Evolutionary conservation across 2,888 invertebrate genomes (phyloP).

Genomic region (Athalia rosae): DNA sequence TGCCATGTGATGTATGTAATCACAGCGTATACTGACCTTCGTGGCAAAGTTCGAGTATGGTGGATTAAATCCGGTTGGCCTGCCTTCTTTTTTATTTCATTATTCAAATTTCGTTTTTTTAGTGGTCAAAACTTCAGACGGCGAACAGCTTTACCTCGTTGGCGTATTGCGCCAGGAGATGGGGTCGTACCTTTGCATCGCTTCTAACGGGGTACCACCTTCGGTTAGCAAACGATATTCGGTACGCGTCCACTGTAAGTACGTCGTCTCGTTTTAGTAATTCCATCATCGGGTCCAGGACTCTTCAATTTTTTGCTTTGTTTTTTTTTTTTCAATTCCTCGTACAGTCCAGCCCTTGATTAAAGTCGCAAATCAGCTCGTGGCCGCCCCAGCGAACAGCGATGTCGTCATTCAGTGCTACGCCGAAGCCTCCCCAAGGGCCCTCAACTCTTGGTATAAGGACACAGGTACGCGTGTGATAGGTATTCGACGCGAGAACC

Average conservation of each 20-base stretch:
- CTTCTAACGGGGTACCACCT: conserved; percentile 86
- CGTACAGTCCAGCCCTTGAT: conserved; percentile 87
- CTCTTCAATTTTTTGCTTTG: conserved; percentile 7
- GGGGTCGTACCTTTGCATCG: conserved; percentile 88
- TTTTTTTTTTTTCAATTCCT: conserved; percentile 26
- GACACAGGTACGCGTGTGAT: conserved; percentile 79
- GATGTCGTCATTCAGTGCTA: conserved; percentile 87
- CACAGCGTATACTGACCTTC: not conserved
- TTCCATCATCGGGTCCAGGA: not conserved
- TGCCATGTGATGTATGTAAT: not conserved
- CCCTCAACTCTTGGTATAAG: conserved; percentile 89
- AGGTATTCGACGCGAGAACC: too few relatives aligned
- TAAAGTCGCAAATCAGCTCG: conserved; percentile 87
- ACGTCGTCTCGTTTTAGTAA: conserved; percentile 23
- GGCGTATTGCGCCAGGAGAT: conserved; percentile 86
- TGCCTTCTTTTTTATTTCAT: not conserved
- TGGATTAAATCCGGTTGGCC: not conserved
- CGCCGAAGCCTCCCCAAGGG: conserved; percentile 89
- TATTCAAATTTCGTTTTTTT: conserved; percentile 63
- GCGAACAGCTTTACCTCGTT: conserved; percentile 80
- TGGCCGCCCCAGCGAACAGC: conserved; percentile 86
- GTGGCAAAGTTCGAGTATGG: not conserved
- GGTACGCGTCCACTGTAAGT: conserved; percentile 80
- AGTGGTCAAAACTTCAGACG: conserved; percentile 81
- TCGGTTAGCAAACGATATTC: conserved; percentile 86